A percentile compares a stretch with the other conserved stretches of the same genome.
phyloP scores from a whole-genome alignment of 2,888 invertebrate genomes.

The Agrypnus murinus region DNA sequence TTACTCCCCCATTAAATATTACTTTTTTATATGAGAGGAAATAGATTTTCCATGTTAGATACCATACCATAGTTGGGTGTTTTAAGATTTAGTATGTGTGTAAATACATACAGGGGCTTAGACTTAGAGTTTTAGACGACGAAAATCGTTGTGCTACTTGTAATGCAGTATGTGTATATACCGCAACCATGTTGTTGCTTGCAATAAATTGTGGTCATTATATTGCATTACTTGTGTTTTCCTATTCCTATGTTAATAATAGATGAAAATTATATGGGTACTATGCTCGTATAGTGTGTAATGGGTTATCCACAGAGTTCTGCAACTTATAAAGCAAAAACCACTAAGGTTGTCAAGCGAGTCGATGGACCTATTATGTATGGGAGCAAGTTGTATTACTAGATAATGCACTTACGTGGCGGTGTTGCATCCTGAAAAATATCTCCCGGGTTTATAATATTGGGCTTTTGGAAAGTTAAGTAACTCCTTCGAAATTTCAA shows the following conservation, averaged over 20 bases:
- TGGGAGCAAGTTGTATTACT: conserved; percentile 4
- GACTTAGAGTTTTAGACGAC: too few species aligned
- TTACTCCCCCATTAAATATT: too few species aligned
- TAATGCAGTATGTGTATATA: conserved; percentile 18
- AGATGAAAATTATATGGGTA: conserved; percentile 29
- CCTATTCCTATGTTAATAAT: conserved; percentile 22
- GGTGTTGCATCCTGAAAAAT: conserved; percentile 7
- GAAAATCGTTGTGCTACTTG: conserved; percentile 1
- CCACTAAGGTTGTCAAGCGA: conserved; percentile 25
- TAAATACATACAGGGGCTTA: background rate
- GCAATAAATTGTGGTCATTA: conserved; percentile 27
- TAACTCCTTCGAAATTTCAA: conserved; percentile 31
- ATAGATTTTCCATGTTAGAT: too few species aligned
- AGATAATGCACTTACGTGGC: conserved; percentile 16
- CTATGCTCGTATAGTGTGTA: conserved; percentile 16
- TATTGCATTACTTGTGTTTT: conserved; percentile 26
- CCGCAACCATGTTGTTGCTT: conserved; percentile 15
- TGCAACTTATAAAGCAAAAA: conserved; percentile 28
- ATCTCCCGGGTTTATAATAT: background rate
- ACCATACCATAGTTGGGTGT: conserved; percentile 3
- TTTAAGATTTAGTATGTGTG: conserved; percentile 1
- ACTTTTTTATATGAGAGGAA: too few species aligned
- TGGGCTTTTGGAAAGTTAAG: background rate
- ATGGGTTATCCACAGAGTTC: conserved; percentile 8
- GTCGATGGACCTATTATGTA: conserved; percentile 31